Base-by-base conservation (phyloP, 2,888 invertebrate genomes). In the Erebia ligea region DNA sequence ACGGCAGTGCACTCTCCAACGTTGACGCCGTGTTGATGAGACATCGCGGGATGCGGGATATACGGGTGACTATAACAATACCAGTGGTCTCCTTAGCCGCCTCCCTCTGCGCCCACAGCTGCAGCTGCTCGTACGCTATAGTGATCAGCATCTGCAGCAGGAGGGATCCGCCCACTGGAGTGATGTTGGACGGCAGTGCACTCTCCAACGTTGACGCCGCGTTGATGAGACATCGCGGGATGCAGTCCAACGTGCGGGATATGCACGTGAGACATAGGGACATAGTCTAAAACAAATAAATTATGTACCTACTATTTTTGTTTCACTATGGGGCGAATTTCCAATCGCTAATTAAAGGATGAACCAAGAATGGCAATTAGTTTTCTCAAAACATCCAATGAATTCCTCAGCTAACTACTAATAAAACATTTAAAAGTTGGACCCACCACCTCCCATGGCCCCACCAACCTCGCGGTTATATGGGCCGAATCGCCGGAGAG, bases 141-240 rank as follows among this genome's bases (percentile, higher is more conserved):
- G 96, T 95, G 66, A 96, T 91, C 64, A 97, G 85, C 79, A 96
- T 92, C 85, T 97, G 97, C 54, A 97, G 86, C 15, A 97, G 82
- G 8, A 96, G 95, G 0, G 96, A 97, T 11, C 95, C 95, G 3
- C 95, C 95, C 0, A 97, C 94, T 0, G 97, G 97, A 61, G 92
- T 94, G 10, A 96, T 94, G 74, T 96, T 95, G 0, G 96, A 94
- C 0, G 97, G 97, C 17, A 97, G 86, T 3, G 95, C 94, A 61
- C 95, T 95, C 82, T 97, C 95, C 72, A 98, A 84, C 1, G 96
- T 86, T 0, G 91, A 81, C 0, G 95, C 93, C 0, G 96, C 91
- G 74, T 95, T 94, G 0, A 88, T 84, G n/a, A 95, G 86, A 1
- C 88, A 88, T 2, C 94, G 93, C 0, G 97, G 95, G 11, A 96